phyloP scores from a whole-genome alignment of 2,797 vertebrate species.

The Hapalemur alaotrensis region DNA sequence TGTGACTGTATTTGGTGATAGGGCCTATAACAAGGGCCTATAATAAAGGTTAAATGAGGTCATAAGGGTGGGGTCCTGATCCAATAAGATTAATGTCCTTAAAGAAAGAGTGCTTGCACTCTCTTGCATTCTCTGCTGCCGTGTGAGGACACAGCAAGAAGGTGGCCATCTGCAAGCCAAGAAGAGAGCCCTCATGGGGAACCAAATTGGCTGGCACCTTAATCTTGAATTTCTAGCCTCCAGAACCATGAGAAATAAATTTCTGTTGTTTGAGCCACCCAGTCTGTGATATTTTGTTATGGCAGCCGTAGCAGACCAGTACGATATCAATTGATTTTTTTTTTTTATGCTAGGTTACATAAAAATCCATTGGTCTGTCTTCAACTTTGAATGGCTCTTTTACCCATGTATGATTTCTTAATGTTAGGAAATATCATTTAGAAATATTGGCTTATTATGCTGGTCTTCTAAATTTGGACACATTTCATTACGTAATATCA shows the following conservation, averaged over 20 bases:
- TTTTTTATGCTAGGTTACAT: neutral
- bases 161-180: neutral
- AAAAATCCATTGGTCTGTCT: neutral
- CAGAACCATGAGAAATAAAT: neutral
- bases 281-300: neutral
- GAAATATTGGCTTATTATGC: neutral
- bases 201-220: neutral
- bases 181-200: neutral
- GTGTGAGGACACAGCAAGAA: neutral
- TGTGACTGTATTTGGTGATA: neutral
- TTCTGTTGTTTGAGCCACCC: neutral
- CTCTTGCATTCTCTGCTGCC: neutral
- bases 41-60: neutral
- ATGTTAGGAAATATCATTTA: neutral
- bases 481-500: neutral
- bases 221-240: neutral
- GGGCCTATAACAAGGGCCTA: neutral
- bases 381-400: neutral
- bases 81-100: neutral
- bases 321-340: neutral
- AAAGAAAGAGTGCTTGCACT: neutral
- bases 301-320: neutral
- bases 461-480: neutral
- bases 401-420: slow-evolving; percentile 25
- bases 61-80: neutral